Percentiles rank a stretch among this genome's conserved stretches.
Evolutionary conservation across 2,888 invertebrate genomes (phyloP).

Genomic region (Eupeodes luniger): DNA sequence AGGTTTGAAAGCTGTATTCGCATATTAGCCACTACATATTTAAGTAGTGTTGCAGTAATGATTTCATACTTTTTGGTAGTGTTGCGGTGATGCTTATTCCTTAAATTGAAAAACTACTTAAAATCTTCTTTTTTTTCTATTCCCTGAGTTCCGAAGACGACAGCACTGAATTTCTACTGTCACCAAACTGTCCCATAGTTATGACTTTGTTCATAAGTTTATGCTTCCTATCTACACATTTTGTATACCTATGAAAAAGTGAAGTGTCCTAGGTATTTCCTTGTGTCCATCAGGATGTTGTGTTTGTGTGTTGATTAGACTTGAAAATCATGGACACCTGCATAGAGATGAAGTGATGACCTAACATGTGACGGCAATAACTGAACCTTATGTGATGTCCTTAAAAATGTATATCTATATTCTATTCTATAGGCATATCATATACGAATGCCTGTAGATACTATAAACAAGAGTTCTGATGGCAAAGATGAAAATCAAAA

Average conservation of each 20-base stretch:
- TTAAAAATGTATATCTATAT: not conserved
- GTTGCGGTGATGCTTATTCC: too few relatives aligned
- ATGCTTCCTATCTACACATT: not conserved
- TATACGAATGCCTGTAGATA: too few relatives aligned
- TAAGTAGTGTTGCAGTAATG: too few relatives aligned
- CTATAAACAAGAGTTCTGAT: not conserved
- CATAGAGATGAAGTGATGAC: conserved; percentile 52
- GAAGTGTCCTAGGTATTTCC: conserved; percentile 33
- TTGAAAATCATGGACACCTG: conserved; percentile 66
- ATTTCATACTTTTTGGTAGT: too few relatives aligned
- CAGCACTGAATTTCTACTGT: not conserved
- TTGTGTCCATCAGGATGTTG: conserved; percentile 13
- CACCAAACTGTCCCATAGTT: conserved; percentile 14
- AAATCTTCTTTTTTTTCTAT: not conserved
- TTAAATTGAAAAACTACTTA: too few relatives aligned
- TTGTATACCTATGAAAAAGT: conserved; percentile 20
- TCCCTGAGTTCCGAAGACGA: not conserved
- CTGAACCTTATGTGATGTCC: not conserved
- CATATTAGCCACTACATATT: too few relatives aligned
- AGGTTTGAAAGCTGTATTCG: too few relatives aligned
- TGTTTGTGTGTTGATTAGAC: conserved; percentile 46
- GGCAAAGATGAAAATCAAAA: too few relatives aligned
- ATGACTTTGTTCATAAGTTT: conserved; percentile 46
- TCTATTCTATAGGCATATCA: not conserved
- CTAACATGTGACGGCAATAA: conserved; percentile 4